Evolutionary conservation across 1,140 invertebrate species (phyloP).

Genomic region (Tribolium madens): DNA sequence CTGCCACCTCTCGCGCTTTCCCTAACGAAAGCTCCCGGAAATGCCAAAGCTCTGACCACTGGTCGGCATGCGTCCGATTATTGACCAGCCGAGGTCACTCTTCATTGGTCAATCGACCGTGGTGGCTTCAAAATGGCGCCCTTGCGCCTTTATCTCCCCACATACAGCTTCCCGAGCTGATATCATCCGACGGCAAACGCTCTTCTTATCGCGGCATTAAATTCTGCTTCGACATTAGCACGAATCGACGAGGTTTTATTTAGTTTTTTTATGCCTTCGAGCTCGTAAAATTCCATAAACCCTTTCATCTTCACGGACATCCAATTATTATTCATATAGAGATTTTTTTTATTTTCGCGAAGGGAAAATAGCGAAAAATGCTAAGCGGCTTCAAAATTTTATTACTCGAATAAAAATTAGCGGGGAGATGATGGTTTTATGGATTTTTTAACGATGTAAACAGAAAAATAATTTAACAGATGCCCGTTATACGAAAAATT

Average conservation of each 20-base stretch:
- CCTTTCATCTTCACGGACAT: slow-evolving; percentile 24
- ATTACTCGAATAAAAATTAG: slow-evolving; percentile 12
- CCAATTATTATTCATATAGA: slow-evolving; percentile 34
- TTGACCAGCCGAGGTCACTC: slow-evolving; percentile 46
- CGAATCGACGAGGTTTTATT: slow-evolving; percentile 20
- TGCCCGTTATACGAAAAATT: not conserved
- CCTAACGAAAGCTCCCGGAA: not conserved
- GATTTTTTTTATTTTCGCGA: slow-evolving; percentile 9
- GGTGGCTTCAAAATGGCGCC: slow-evolving; percentile 40
- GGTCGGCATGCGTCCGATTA: slow-evolving; percentile 51
- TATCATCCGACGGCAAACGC: slow-evolving; percentile 25
- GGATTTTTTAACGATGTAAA: slow-evolving; percentile 24
- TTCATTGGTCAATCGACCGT: slow-evolving; percentile 51
- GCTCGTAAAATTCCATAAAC: slow-evolving; percentile 1
- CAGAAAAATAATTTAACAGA: slow-evolving; percentile 33
- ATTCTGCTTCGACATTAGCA: slow-evolving; percentile 18
- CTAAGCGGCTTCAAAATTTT: not conserved
- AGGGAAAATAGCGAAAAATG: not conserved
- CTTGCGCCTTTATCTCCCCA: slow-evolving; percentile 43
- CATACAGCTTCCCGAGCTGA: slow-evolving; percentile 32
- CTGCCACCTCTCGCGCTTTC: not conserved
- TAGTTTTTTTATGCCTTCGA: slow-evolving; percentile 15
- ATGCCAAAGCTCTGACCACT: slow-evolving; percentile 34
- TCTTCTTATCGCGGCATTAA: slow-evolving; percentile 11
- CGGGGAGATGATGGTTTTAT: not conserved